Conservation (phyloP, 2,113 vertebrate species). For the Larimichthys polyactis region DNA sequence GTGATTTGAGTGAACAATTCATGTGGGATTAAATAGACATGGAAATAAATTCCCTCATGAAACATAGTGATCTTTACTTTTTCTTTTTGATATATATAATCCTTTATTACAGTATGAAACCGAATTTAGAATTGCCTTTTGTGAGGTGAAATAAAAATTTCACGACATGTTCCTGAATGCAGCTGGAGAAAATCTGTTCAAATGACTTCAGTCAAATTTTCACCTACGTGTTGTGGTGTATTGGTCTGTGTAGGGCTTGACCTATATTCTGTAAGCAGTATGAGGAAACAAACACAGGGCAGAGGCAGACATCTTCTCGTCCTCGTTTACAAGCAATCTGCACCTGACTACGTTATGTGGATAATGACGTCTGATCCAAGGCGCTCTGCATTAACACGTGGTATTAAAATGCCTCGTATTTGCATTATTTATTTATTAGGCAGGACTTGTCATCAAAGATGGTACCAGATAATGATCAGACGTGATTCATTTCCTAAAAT, state of each 20-base stretch:
- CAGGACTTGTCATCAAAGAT: too few relatives aligned
- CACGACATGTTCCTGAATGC: background rate
- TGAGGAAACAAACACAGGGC: background rate
- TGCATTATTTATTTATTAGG: background rate
- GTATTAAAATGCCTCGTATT: background rate
- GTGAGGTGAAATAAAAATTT: background rate
- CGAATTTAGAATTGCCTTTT: background rate
- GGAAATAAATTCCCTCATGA: background rate
- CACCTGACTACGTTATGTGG: background rate
- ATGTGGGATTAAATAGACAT: background rate
- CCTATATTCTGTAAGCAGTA: background rate
- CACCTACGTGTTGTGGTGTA: background rate
- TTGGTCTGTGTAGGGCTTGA: background rate
- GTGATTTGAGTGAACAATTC: background rate
- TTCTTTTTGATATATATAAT: constrained; percentile 2
- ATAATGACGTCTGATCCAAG: background rate
- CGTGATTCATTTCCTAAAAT: background rate
- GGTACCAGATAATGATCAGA: too few relatives aligned
- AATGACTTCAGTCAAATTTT: background rate
- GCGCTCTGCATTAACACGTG: background rate
- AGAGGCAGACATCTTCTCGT: too few relatives aligned
- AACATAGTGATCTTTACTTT: background rate
- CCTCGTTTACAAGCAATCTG: background rate
- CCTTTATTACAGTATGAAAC: background rate
- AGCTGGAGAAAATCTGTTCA: background rate